Percentiles rank a stretch among this genome's conserved stretches.
Evolutionary conservation across 2,888 invertebrate species (phyloP).

Genomic region (Volucella bombylans): DNA sequence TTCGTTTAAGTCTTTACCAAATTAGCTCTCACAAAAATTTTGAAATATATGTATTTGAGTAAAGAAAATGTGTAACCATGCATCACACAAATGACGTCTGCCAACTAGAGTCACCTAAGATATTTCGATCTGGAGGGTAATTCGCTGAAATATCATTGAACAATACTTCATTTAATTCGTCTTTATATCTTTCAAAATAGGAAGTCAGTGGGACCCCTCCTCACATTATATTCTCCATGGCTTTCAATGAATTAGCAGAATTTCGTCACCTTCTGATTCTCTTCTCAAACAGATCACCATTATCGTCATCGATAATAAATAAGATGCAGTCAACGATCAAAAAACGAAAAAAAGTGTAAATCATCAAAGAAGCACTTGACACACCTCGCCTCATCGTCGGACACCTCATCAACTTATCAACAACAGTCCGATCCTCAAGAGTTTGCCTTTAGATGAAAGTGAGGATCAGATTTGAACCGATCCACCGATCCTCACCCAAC

Average conservation of each 20-base stretch:
- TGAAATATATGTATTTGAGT: too few species aligned
- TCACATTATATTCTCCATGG: neutral
- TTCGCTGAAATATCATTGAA: conserved; percentile 18
- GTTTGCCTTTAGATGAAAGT: conserved; percentile 59
- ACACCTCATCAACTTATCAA: conserved; percentile 73
- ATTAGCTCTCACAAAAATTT: too few species aligned
- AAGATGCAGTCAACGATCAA: conserved; percentile 18
- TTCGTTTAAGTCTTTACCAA: neutral
- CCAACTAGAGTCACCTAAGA: neutral
- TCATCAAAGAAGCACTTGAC: conserved; percentile 73
- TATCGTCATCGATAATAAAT: conserved; percentile 43
- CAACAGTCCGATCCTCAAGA: conserved; percentile 60
- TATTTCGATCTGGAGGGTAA: neutral
- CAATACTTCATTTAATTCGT: neutral
- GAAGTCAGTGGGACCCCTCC: conserved; percentile 1
- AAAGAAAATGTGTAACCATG: neutral
- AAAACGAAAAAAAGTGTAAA: conserved; percentile 45
- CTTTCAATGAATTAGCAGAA: conserved; percentile 61
- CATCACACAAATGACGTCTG: neutral
- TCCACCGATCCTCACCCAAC: conserved; percentile 55
- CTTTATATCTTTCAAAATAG: conserved; percentile 11
- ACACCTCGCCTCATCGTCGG: conserved; percentile 69
- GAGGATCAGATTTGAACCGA: conserved; percentile 58
- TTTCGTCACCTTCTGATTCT: conserved; percentile 50
- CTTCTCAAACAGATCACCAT: conserved; percentile 45